Conservation (phyloP, 2,797 vertebrate genomes). For the Cirrhinus mrigala region DNA sequence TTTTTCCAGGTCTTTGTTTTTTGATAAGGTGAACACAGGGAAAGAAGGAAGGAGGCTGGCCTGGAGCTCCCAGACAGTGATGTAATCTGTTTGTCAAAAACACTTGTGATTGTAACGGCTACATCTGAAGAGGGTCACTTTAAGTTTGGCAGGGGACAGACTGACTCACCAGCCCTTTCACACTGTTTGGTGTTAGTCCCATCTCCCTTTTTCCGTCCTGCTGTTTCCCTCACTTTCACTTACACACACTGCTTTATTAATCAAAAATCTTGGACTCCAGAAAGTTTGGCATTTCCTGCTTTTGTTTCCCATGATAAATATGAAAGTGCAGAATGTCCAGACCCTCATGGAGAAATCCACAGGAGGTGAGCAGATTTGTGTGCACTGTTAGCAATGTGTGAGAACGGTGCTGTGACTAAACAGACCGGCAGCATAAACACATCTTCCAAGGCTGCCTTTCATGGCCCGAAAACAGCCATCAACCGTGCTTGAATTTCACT, state of each 20-base stretch:
- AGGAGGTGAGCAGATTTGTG: constrained; percentile 36
- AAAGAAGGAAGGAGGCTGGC: constrained; percentile 43
- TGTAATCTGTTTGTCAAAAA: constrained; percentile 70
- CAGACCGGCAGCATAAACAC: neutral
- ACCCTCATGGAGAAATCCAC: constrained; percentile 9
- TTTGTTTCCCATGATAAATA: constrained; percentile 4
- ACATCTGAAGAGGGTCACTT: constrained; percentile 36
- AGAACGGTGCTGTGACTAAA: neutral
- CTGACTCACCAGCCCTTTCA: neutral
- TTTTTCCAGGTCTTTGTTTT: constrained; percentile 44
- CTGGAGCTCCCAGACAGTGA: constrained; percentile 71
- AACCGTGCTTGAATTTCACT: neutral
- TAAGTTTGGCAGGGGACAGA: constrained; percentile 26
- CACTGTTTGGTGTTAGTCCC: neutral
- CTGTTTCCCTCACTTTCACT: neutral
- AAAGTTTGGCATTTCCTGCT: neutral
- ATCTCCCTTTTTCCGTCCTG: neutral
- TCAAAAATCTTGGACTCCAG: constrained; percentile 10
- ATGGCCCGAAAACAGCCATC: neutral
- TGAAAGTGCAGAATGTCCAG: constrained; percentile 22
- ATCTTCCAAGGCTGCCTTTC: neutral
- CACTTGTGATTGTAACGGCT: constrained; percentile 56
- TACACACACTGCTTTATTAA: neutral
- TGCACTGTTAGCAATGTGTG: neutral
- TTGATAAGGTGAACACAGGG: constrained; percentile 67